Evolutionary conservation across 2,888 invertebrate species (phyloP), one percentile per base, ranked within the genome.

Genomic region (Neria commutata): DNA sequence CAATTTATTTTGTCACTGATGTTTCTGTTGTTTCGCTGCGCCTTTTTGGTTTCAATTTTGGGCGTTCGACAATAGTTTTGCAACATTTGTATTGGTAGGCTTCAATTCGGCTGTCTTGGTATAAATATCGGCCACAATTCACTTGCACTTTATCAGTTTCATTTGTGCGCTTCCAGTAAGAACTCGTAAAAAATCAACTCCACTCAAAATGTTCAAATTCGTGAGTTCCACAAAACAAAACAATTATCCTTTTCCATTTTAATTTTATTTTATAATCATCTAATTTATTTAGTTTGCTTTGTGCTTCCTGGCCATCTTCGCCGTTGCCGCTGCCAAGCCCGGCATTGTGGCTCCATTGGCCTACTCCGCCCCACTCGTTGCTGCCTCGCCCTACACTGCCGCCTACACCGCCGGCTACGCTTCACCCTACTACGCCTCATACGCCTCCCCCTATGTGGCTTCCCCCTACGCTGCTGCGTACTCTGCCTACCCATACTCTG

Each of bases 391-490:
- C 25, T 73, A 76, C 61, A 64, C 68, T 16, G 71, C 73, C 40
- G 69, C 72, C 16, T 78, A 74, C 2, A 70, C 76, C 14, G 66
- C 72, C 21, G 76, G 69, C 26, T 76, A 78, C 57, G 65, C 75
- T 52, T 77, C 79, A 26, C 75, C 72, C 42, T 73, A 83, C 61
- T 76, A 83, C 64, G 76, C 61, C 14, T 54, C 60, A 37, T 48
- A 72, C 46, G 74, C 84, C n/a, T 84, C 85, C 68, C 83, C 77
- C 54, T 83, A 81, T 14, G 78, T 71, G 55, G 62, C 70, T 26
- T 77, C 81, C 55, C 71, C 80, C 11, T 81, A 81, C 59, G 76
- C 83, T 21, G 70, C 81, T 24, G 76, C 82, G 23, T 75, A 75
- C 61, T 66, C 73, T 42, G 65, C 67, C 24, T 66, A 69, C 49